These are phyloP conservation scores for Pseudomugil gertrudae DNA, from an alignment of 2,797 vertebrate genomes.

Conservation along the genomic window DNA sequence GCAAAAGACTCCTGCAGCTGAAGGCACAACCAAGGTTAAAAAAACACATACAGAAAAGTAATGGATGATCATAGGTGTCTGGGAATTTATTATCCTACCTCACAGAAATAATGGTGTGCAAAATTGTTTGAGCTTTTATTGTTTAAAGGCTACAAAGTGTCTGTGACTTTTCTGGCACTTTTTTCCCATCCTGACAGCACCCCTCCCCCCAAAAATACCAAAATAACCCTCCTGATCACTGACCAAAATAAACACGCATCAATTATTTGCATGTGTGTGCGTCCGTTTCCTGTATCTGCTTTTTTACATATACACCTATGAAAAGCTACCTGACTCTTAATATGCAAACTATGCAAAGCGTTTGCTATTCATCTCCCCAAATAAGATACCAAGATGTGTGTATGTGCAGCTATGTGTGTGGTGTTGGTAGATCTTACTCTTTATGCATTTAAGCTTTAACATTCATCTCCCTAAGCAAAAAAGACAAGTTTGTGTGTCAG, in stretches of 20 bases:
- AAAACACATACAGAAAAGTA: background rate
- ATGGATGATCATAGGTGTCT: background rate
- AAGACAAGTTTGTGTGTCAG: conserved; percentile 34
- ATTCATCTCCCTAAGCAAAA: conserved; percentile 50
- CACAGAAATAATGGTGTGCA: background rate
- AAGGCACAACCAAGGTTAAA: too few species aligned
- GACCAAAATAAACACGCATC: conserved; percentile 29
- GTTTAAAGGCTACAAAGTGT: background rate
- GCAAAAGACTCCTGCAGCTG: too few species aligned
- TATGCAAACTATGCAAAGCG: conserved; percentile 74
- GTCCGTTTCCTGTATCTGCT: conserved; percentile 46
- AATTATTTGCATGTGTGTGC: conserved; percentile 65
- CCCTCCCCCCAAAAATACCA: too few species aligned
- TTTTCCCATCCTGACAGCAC: conserved; percentile 10
- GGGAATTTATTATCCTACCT: background rate
- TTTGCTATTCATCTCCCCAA: conserved; percentile 45
- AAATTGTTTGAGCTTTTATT: background rate
- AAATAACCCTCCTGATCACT: conserved; percentile 31
- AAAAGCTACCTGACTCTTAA: conserved; percentile 67
- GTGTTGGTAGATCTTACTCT: conserved; percentile 27
- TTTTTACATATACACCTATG: conserved; percentile 72
- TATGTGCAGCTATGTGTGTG: conserved; percentile 15
- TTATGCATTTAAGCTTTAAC: conserved; percentile 30
- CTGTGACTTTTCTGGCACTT: background rate
- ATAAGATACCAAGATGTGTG: conserved; percentile 29